These are phyloP conservation scores for Lagodon rhomboides DNA, from an alignment of 2,797 vertebrate species.

Conservation along the genomic window DNA sequence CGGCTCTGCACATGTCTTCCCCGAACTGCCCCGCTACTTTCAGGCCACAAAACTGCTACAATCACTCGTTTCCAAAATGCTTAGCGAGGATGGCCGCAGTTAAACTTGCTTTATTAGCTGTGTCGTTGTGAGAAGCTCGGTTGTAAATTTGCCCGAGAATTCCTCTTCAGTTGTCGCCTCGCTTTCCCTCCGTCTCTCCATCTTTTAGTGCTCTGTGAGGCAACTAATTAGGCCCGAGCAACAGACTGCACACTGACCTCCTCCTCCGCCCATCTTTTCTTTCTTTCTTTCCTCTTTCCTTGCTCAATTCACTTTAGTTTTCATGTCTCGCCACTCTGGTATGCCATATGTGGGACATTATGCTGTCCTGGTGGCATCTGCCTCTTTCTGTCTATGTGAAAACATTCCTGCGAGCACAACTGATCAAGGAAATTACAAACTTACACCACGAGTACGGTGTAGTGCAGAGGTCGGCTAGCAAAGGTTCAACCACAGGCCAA, in stretches of 20 bases:
- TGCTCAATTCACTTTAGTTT: constrained; percentile 39
- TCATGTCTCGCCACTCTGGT: constrained; percentile 35
- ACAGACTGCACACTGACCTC: constrained; percentile 60
- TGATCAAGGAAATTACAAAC: not conserved
- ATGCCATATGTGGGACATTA: constrained; percentile 39
- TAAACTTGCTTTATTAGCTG: constrained; percentile 61
- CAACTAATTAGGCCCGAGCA: constrained; percentile 56
- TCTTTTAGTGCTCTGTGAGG: constrained; percentile 43
- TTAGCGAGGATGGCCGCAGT: constrained; percentile 28
- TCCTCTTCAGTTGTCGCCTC: constrained; percentile 20
- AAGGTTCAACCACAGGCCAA: no score
- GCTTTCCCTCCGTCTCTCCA: not conserved
- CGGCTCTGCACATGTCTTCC: constrained; percentile 29
- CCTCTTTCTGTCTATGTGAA: constrained; percentile 20
- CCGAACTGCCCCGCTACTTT: constrained; percentile 11
- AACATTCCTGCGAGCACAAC: constrained; percentile 7
- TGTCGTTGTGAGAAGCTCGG: constrained; percentile 33
- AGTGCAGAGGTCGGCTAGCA: not conserved
- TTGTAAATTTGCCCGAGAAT: constrained; percentile 45
- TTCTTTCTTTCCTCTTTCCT: constrained; percentile 23
- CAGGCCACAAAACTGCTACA: constrained; percentile 47
- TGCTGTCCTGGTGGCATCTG: constrained; percentile 43
- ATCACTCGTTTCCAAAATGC: constrained; percentile 48
- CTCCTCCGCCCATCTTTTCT: constrained; percentile 16
- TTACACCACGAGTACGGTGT: not conserved